Evolutionary conservation across 2,888 invertebrate species (phyloP).

Genomic region (Oligia latruncula): DNA sequence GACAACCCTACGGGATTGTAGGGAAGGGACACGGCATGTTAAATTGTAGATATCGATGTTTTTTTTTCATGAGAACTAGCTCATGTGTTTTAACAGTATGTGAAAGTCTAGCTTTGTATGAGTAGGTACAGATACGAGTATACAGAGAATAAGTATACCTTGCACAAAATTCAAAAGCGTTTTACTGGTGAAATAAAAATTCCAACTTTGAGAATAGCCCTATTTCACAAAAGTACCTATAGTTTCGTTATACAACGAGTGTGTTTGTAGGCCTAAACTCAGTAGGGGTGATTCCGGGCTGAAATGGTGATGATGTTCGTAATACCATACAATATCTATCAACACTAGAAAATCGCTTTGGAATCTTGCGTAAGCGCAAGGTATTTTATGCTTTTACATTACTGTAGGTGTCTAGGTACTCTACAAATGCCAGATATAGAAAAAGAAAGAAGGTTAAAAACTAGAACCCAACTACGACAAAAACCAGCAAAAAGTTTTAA

Average conservation of each 20-base stretch:
- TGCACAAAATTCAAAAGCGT: background rate
- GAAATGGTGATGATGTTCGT: background rate
- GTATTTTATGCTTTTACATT: too few species aligned
- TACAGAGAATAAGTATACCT: too few species aligned
- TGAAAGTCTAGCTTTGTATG: background rate
- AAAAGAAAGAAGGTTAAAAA: background rate
- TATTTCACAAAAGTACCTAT: background rate
- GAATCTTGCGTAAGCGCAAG: background rate
- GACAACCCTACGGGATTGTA: conserved; percentile 79
- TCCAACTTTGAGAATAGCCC: background rate
- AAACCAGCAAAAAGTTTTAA: background rate
- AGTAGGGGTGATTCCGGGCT: background rate
- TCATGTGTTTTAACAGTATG: background rate
- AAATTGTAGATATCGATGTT: conserved; percentile 7
- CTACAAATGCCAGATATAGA: background rate
- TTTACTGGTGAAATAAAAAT: background rate
- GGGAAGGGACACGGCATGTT: conserved; percentile 56
- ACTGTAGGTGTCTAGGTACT: too few species aligned
- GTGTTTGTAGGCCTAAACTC: background rate
- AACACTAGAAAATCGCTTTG: background rate
- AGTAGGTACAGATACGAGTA: background rate
- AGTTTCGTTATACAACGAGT: background rate
- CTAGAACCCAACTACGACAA: background rate
- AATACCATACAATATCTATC: background rate
- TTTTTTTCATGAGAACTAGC: accelerated